phyloP scores from a whole-genome alignment of 2,113 vertebrate genomes.

The Cettia cetti region DNA sequence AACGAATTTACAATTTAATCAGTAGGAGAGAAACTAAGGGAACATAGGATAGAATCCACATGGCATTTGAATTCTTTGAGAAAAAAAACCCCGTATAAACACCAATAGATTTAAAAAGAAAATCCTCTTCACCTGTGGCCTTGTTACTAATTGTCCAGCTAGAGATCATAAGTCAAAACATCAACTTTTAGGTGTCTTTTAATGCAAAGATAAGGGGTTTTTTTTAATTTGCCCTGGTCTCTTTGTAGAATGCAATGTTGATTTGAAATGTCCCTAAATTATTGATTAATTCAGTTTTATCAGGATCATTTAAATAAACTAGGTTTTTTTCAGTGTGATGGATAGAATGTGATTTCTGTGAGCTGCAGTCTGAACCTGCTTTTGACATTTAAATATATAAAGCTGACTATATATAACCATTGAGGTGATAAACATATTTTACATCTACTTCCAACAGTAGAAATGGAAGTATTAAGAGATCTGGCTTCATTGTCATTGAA shows the following conservation, averaged over 20 bases:
- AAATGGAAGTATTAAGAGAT: constrained; percentile 83
- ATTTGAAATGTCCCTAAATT: constrained; percentile 84
- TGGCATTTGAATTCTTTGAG: neutral
- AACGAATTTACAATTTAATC: constrained; percentile 24
- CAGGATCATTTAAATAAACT: constrained; percentile 89
- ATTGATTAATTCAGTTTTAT: constrained; percentile 85
- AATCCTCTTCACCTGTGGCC: neutral
- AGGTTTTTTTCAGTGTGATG: constrained; percentile 81
- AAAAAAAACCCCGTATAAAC: neutral
- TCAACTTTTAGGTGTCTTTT: constrained; percentile 8
- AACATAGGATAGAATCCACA: neutral
- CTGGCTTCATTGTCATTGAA: constrained; percentile 81
- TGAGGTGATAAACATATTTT: constrained; percentile 82
- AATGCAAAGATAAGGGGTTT: neutral
- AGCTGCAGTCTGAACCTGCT: constrained; percentile 80
- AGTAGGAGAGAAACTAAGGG: neutral
- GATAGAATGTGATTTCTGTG: constrained; percentile 83
- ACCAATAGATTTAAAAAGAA: neutral
- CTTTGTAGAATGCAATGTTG: constrained; percentile 70
- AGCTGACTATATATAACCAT: constrained; percentile 86
- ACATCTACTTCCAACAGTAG: constrained; percentile 78
- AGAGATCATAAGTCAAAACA: constrained; percentile 9
- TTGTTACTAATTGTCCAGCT: constrained; percentile 27
- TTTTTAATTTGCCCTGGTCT: constrained; percentile 25
- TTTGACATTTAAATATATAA: constrained; percentile 88